Evolutionary conservation across 2,113 vertebrate genomes (phyloP), one percentile per base, ranked within the genome.

Genomic region (Anas platyrhynchos): DNA sequence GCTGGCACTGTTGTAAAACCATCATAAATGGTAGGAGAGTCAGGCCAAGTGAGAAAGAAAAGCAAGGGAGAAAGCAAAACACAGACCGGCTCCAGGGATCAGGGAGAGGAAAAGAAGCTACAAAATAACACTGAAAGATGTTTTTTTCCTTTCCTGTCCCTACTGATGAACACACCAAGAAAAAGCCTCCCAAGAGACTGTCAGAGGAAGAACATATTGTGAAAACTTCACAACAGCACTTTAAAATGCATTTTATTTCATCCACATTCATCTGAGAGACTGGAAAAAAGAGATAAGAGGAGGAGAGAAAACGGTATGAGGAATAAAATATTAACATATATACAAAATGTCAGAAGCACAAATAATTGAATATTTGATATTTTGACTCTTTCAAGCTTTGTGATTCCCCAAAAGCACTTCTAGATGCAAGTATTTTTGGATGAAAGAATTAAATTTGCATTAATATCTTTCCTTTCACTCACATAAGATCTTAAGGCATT

Each of bases 331-430:
- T 83, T 89, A 82, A 61, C 56, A 77, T 31, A 68, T 6, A 63
- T 34, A n/a, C 34, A 81, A 83, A 88, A 71, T 75, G 59, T 89
- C 84, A 89, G 46, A n/a, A 63, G 61, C 16, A 83, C 59, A 94
- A 89, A 92, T 89, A 91, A 72, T 62, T 56, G 65, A 78, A 75
- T 85, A 91, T 86, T 82, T 89, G 91, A 80, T 75, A 68, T 68
- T 83, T 85, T 71, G 32, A 54, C 38, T 54, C 4, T 29, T 88
- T 86, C 32, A 50, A 74, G 67, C 11, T 83, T 54, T 3, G 5
- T 68, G 56, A 68, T 75, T 59, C 52, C 67, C 72, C 34, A 55
- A 61, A 93, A 87, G 17, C 13, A 52, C 67, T 94, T 92, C 13
- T 77, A 56, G 36, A 12, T 68, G 34, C 12, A 41, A 38, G 31